Conservation (phyloP, 2,888 invertebrate genomes). For the Smittia sp. region DNA sequence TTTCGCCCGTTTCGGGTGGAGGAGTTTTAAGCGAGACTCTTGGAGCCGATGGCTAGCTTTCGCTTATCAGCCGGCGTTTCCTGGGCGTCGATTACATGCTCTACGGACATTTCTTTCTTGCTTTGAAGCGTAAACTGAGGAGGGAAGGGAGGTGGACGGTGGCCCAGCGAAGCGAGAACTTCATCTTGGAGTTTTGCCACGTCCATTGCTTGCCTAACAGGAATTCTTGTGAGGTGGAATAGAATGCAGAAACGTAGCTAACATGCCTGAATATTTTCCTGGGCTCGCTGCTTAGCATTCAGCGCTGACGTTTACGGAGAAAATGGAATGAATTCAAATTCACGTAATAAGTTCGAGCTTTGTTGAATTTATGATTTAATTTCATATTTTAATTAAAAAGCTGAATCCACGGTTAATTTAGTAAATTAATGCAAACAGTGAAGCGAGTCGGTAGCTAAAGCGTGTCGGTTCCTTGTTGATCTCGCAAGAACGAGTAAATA, state of each 20-base stretch:
- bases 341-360: background rate
- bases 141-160: background rate
- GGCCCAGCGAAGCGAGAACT: background rate
- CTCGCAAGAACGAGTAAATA: too few relatives aligned
- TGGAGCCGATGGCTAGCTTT: too few relatives aligned
- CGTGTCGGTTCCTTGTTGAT: too few relatives aligned
- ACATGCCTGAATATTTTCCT: background rate
- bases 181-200: constrained; percentile 34
- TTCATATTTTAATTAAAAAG: background rate
- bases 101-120: background rate
- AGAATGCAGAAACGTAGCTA: background rate
- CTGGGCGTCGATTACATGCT: background rate
- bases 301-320: background rate
- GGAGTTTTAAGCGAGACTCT: background rate
- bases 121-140: background rate
- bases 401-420: too few relatives aligned
- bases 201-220: constrained; percentile 28
- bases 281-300: background rate
- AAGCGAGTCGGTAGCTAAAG: too few relatives aligned
- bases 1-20: background rate
- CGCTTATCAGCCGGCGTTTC: background rate
- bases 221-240: constrained; percentile 20
- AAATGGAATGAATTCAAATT: background rate
- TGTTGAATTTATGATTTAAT: background rate
- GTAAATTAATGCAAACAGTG: too few relatives aligned